Percentiles rank a stretch among this genome's conserved stretches.
phyloP scores from a whole-genome alignment of 64 coral and sea anemone genomes.

The Porites lutea region DNA sequence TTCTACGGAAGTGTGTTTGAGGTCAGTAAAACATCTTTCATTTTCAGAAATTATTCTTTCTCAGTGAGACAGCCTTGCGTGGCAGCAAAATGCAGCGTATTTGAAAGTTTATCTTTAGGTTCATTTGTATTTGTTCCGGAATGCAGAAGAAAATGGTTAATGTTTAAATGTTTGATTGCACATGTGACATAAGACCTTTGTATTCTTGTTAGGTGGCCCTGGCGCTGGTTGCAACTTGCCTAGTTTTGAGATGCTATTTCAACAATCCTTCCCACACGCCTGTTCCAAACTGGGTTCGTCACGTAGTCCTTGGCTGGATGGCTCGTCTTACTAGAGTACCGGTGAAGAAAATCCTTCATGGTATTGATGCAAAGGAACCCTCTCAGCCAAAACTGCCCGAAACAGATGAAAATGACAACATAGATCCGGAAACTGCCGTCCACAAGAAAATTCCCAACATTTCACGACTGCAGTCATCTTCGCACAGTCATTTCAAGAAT shows the following conservation, averaged over 20 bases:
- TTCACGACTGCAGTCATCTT: background rate
- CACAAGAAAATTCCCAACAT: slow-evolving; percentile 36
- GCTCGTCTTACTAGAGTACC: slow-evolving; percentile 56
- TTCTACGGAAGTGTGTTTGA: slow-evolving; percentile 59
- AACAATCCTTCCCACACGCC: slow-evolving; percentile 86
- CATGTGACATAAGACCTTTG: background rate
- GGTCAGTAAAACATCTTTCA: background rate
- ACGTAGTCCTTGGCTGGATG: slow-evolving; percentile 71
- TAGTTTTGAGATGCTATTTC: slow-evolving; percentile 80
- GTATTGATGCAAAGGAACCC: slow-evolving; percentile 31
- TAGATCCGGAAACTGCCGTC: background rate
- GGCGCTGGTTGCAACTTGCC: slow-evolving; percentile 77
- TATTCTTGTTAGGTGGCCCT: slow-evolving; percentile 61
- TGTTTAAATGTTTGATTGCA: too few species aligned
- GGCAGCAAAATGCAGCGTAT: too few species aligned
- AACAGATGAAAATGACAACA: slow-evolving; percentile 13
- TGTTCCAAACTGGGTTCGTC: slow-evolving; percentile 71
- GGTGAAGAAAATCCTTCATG: slow-evolving; percentile 45
- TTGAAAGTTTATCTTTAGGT: too few species aligned
- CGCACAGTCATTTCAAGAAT: background rate
- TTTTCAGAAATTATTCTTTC: background rate
- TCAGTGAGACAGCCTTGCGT: too few species aligned
- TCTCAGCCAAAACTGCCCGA: background rate
- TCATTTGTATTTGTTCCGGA: too few species aligned
- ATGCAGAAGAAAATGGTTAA: too few species aligned